A percentile compares a stretch with the other conserved stretches of the same genome.
Evolutionary conservation across 2,113 vertebrate species (phyloP).

Genomic region (Callipepla squamata): DNA sequence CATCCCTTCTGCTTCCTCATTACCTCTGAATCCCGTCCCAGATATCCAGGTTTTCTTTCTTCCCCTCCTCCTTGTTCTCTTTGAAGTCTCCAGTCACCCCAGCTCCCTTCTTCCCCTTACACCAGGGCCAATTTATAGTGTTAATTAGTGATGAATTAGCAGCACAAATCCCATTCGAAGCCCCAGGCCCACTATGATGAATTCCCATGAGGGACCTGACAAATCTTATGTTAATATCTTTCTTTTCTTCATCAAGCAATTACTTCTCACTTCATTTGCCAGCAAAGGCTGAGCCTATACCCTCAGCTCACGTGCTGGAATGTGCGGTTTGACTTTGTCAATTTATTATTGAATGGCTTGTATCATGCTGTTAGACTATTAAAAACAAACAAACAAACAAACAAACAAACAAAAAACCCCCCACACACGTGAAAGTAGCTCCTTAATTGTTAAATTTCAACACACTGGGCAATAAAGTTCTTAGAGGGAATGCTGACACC

Average conservation of each 20-base stretch:
- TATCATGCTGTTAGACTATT: constrained; percentile 63
- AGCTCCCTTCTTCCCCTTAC: background rate
- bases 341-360: constrained; percentile 81
- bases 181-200: constrained; percentile 18
- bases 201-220: constrained; percentile 65
- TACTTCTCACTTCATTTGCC: constrained; percentile 73
- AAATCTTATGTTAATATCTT: constrained; percentile 70
- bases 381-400: background rate
- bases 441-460: constrained; percentile 64
- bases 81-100: background rate
- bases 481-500: background rate
- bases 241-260: constrained; percentile 72
- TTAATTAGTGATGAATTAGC: constrained; percentile 79
- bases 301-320: background rate
- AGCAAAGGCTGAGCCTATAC: constrained; percentile 56
- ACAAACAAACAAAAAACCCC: background rate
- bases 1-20: background rate
- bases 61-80: background rate
- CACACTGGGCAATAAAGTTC: background rate
- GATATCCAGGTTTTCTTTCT: background rate
- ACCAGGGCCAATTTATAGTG: constrained; percentile 55
- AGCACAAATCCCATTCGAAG: constrained; percentile 58
- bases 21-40: background rate
- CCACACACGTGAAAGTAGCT: constrained; percentile 36
- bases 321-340: constrained; percentile 70